These are phyloP conservation scores for Drosophila stalkeri DNA, from an alignment of 2,888 invertebrate genomes.

Conservation along the genomic window DNA sequence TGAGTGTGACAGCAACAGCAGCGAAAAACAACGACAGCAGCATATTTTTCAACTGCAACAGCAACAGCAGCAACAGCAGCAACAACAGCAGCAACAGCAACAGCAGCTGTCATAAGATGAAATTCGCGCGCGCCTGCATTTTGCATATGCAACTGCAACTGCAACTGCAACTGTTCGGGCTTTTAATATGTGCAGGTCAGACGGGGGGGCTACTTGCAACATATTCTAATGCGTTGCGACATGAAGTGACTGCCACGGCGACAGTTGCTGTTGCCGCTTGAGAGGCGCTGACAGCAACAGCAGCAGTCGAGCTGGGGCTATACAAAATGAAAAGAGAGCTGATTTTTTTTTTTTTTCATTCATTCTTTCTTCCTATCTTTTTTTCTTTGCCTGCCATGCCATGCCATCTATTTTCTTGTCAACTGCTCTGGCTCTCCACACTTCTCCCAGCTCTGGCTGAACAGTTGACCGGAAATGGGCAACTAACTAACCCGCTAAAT, in stretches of 20 bases:
- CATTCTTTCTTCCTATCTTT: not conserved
- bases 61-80: conserved; percentile 29
- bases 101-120: conserved; percentile 84
- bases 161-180: conserved; percentile 57
- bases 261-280: conserved; percentile 82
- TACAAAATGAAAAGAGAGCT: conserved; percentile 65
- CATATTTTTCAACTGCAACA: conserved; percentile 70
- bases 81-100: conserved; percentile 22
- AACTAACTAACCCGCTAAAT: conserved; percentile 67
- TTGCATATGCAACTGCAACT: conserved; percentile 77
- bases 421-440: conserved; percentile 11
- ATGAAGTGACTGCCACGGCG: conserved; percentile 81
- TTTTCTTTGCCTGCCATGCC: conserved; percentile 8
- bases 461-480: conserved; percentile 83
- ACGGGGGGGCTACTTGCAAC: conserved; percentile 59
- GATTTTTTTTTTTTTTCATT: conserved; percentile 42
- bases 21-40: conserved; percentile 60
- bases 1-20: conserved; percentile 61
- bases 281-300: conserved; percentile 74
- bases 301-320: conserved; percentile 18
- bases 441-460: conserved; percentile 71
- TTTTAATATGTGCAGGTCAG: conserved; percentile 8
- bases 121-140: conserved; percentile 82
- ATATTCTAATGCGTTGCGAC: conserved; percentile 81
- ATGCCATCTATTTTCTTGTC: conserved; percentile 54